Conservation (phyloP, 2,113 vertebrate genomes). For the Rhinopithecus roxellana region DNA sequence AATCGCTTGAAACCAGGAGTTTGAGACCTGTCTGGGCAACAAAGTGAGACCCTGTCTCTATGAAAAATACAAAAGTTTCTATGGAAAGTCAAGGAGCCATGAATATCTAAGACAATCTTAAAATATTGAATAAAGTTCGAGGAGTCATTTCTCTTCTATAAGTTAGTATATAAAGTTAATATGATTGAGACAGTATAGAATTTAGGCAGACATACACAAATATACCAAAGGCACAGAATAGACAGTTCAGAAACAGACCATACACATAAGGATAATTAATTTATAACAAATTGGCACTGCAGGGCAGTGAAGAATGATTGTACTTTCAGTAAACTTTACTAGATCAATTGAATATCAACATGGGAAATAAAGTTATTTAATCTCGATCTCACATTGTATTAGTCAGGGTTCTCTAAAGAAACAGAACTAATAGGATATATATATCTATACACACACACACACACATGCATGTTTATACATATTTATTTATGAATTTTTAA, state of each 20-base stretch:
- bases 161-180: not conserved
- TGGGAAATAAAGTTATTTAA: not conserved
- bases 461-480: not conserved
- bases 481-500: not conserved
- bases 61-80: not conserved
- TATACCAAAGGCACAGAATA: not conserved
- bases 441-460: no score
- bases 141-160: not conserved
- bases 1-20: no score
- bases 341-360: not conserved
- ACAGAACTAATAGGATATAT: not conserved
- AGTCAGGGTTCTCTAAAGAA: not conserved
- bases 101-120: not conserved
- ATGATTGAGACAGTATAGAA: not conserved
- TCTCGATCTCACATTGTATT: not conserved
- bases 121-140: not conserved
- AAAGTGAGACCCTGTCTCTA: not conserved
- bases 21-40: no score
- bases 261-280: not conserved
- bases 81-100: not conserved
- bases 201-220: not conserved
- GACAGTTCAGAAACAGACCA: not conserved
- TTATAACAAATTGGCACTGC: not conserved
- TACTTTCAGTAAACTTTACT: not conserved
- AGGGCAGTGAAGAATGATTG: not conserved